Percentiles rank a stretch among this genome's conserved stretches.
Conservation (phyloP, 2,797 vertebrate species). For the Hydrocynus forskahlii region DNA sequence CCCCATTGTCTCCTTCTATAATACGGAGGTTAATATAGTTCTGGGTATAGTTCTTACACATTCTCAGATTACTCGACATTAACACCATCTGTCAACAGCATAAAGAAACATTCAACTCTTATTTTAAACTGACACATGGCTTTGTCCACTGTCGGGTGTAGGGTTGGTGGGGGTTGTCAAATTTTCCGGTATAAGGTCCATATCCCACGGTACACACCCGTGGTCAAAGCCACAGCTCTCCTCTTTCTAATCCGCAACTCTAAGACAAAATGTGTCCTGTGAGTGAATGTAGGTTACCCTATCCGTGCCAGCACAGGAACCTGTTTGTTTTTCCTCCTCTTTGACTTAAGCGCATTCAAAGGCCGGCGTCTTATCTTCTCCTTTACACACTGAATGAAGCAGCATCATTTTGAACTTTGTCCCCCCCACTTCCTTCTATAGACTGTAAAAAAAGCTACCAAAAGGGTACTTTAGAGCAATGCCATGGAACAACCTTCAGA, state of each 20-base stretch:
- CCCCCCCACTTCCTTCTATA: not conserved
- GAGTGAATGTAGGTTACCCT: conserved; percentile 50
- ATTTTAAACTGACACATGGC: not conserved
- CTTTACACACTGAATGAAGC: not conserved
- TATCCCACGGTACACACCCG: not conserved
- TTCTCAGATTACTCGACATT: not conserved
- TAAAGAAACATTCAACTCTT: not conserved
- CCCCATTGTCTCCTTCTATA: too few species aligned
- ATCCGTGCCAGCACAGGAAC: conserved; percentile 3
- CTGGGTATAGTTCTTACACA: too few species aligned
- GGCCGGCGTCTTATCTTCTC: conserved; percentile 25
- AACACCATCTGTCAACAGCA: not conserved
- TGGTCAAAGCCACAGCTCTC: not conserved
- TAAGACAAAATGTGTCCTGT: not conserved
- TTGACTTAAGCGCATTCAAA: not conserved
- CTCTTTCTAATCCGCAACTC: not conserved
- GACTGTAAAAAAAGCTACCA: not conserved
- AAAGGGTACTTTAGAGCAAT: not conserved
- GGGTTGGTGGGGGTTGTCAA: not conserved
- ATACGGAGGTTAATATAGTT: too few species aligned
- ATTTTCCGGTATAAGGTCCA: not conserved
- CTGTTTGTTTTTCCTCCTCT: conserved; percentile 31
- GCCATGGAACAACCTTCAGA: not conserved
- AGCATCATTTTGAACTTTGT: conserved; percentile 19
- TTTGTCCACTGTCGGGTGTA: not conserved